Base-by-base conservation (phyloP, 1,140 invertebrate genomes). In the Elymnias hypermnestra region DNA sequence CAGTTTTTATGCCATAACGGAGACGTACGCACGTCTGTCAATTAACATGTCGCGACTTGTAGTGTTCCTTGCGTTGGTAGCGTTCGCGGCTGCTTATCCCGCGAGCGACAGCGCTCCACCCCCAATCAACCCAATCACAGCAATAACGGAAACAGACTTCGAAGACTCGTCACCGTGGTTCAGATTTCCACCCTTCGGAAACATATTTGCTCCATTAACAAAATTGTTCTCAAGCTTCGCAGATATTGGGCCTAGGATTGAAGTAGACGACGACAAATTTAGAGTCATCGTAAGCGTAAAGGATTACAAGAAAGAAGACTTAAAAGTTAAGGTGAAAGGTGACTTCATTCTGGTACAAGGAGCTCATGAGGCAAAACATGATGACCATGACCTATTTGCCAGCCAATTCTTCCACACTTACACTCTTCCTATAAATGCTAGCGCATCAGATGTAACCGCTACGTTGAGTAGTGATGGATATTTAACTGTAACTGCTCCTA, bases 321-420 rank as follows among this genome's bases (percentile, higher is more conserved):
- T 85, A 29, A 82, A 82, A 33, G 77, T 85, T 14, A 83, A 81
- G 39, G 63, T 78, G 9, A 82, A 78, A 46, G 62, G 59, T 5
- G 72, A 71, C 28, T 76, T 76, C 43, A 70, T 85, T 47, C 65
- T 83, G 53, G 67, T 83, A n/a, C 69, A 83, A 53, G 82, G 82
- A 13, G 58, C 71, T 2, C 75, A 82, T 29, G 82, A 85, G 40
- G 67, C 71, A 9, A 78, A 79, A 22, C 64, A 74, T 13, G 67
- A 71, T 10, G 71, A 78, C 21, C 67, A 63, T 18, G 77, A 85
- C 22, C 19, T 83, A 5, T 75, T 78, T 23, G 82, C 79, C 6
- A 78, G 69, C 50, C 71, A 83, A 44, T 85, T 85, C 71, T 81
- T 77, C 70, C 76, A 85, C 39, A 83, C 79, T 0, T 85, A 83